phyloP scores from a whole-genome alignment of 2,113 vertebrate genomes.

The Laterallus jamaicensis region DNA sequence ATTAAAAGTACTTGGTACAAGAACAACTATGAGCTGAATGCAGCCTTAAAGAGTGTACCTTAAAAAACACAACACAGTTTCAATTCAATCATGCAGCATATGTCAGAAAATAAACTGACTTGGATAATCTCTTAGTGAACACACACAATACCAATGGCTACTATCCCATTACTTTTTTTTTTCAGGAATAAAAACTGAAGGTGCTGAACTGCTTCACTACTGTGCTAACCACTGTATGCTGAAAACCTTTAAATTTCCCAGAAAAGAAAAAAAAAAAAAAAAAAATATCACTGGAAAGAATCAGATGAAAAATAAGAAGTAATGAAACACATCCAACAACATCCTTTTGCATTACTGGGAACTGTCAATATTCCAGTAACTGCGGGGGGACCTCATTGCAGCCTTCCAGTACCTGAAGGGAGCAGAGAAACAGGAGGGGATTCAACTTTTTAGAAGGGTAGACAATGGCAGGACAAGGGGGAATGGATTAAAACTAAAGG shows the following conservation, averaged over 20 bases:
- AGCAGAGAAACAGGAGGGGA: no score
- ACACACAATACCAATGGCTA: neutral
- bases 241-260: neutral
- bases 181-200: neutral
- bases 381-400: no score
- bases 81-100: neutral
- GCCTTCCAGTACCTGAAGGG: no score
- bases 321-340: neutral
- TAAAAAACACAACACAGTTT: neutral
- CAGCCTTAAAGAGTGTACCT: neutral
- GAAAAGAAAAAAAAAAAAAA: neutral
- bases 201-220: neutral
- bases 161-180: neutral
- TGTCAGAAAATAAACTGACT: neutral
- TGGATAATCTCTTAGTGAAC: neutral
- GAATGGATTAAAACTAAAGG: no score
- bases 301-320: neutral
- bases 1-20: neutral
- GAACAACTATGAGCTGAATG: neutral
- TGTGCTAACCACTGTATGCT: neutral
- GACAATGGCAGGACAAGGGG: no score
- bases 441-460: no score
- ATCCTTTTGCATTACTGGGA: neutral
- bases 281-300: neutral
- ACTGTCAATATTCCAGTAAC: neutral